phyloP scores from a whole-genome alignment of 2,113 vertebrate genomes.

The Phaethon lepturus region DNA sequence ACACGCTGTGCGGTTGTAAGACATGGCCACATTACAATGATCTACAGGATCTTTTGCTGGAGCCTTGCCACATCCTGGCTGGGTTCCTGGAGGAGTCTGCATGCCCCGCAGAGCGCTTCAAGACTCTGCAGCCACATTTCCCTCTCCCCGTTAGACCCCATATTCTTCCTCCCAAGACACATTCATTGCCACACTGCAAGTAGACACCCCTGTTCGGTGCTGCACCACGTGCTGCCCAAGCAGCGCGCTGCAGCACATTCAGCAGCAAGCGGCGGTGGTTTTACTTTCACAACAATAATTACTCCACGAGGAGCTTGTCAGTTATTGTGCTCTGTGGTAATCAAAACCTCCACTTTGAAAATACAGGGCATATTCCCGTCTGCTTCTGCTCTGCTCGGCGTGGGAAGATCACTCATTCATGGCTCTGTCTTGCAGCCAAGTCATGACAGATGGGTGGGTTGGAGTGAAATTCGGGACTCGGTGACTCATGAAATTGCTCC shows the following conservation, averaged over 20 bases:
- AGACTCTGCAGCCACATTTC: rapidly evolving
- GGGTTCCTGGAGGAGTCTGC: not conserved
- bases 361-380: not conserved
- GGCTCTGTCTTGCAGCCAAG: constrained; percentile 40
- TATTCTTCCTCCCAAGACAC: not conserved
- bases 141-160: not conserved
- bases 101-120: not conserved
- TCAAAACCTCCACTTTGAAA: constrained; percentile 57
- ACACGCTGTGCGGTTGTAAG: not conserved
- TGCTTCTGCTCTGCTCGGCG: not conserved
- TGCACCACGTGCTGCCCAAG: not conserved
- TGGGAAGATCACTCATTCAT: constrained; percentile 39
- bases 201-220: not conserved
- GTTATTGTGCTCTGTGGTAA: not conserved
- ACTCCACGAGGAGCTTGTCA: constrained; percentile 21
- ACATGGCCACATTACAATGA: not conserved
- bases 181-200: rapidly evolving
- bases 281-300: constrained; percentile 38
- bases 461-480: not conserved
- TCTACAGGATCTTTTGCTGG: constrained; percentile 20
- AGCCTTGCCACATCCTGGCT: constrained; percentile 12
- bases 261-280: not conserved
- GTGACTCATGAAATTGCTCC: constrained; percentile 6
- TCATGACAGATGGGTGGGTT: constrained; percentile 37
- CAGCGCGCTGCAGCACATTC: not conserved